These are phyloP conservation scores for Proctacanthus coquilletti DNA, from an alignment of 1,140 invertebrate genomes.

Conservation along the genomic window DNA sequence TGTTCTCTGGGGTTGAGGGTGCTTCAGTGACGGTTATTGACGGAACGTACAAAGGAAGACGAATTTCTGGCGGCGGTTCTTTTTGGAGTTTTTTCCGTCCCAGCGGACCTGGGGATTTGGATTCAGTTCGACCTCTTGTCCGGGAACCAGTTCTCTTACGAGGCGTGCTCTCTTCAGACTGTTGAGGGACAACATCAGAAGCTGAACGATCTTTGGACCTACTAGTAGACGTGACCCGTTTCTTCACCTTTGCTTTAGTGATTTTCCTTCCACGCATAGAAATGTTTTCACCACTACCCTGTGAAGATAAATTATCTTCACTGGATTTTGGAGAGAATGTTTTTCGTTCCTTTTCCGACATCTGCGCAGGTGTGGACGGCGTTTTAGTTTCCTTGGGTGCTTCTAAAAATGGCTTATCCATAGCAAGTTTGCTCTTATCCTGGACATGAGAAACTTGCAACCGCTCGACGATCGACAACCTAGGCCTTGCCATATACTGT, in stretches of 20 bases:
- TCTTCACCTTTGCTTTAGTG: not conserved
- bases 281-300: too few relatives aligned
- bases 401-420: too few relatives aligned
- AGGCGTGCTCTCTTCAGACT: conserved; percentile 17
- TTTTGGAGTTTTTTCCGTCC: conserved; percentile 1
- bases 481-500: conserved; percentile 16
- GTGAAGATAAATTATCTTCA: too few relatives aligned
- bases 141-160: conserved; percentile 4
- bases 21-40: too few relatives aligned
- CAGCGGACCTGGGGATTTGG: conserved; percentile 9
- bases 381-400: not conserved
- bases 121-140: conserved; percentile 8
- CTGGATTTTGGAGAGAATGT: too few relatives aligned
- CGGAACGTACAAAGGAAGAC: not conserved
- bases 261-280: not conserved
- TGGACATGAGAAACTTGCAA: conserved; percentile 23
- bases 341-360: too few relatives aligned
- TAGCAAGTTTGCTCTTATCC: conserved; percentile 18
- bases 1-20: conserved; percentile 14
- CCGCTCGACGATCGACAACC: conserved; percentile 21
- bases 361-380: too few relatives aligned
- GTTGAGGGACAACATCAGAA: conserved; percentile 14
- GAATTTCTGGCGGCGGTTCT: not conserved
- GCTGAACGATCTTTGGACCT: too few relatives aligned
- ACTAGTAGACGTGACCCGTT: too few relatives aligned